Evolutionary conservation across 1,140 invertebrate species (phyloP), one percentile per base, ranked within the genome.

Genomic region (Trinorchestia longiramus): DNA sequence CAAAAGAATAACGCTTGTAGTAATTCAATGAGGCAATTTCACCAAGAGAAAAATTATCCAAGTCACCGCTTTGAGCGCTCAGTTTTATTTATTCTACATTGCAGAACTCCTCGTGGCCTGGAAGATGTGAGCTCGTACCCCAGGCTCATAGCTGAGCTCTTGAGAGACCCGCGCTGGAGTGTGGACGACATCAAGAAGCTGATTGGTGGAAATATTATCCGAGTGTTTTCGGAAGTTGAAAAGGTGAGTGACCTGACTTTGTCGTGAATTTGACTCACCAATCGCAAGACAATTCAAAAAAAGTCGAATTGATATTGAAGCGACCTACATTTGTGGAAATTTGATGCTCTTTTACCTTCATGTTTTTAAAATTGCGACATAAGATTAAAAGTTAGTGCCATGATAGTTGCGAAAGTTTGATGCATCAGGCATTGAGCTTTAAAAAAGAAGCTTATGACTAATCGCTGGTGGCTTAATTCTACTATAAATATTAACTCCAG

Each of bases 101-200:
- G 87, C 95, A 97, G 96, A 87, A 96, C 96, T 15, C 97, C 97
- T 0, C 95, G 98, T 88, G 99, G 99, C 17, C 97, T 99, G 87
- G 99, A 99, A 97, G 99, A 99, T 97, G 99, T 99, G n/a, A 99
- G 99, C 87, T 98, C 98, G 96, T 99, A 99, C 97, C 99, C 99
- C 0, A 98, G 98, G 97, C 97, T 99, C 96, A 97, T 98, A 98
- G 97, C 97, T 28, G 97, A 97, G 95, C 96, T 97, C 11, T 96
- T 97, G 0, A 91, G 96, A 41, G 96, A 96, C 43, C 95, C 96
- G 0, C 96, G 97, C 40, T 98, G 97, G 97, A 97, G 97, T 40
- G 97, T 97, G 42, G 97, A 96, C 0, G 97, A 98, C 47, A 96
- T 98, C 43, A 97, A 97, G 95, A 97, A 98, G 97, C 96, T 98